A percentile compares a stretch with the other conserved stretches of the same genome.
These are phyloP conservation scores for Romanomermis culicivorax DNA, from an alignment of 2,888 invertebrate genomes.

Conservation along the genomic window DNA sequence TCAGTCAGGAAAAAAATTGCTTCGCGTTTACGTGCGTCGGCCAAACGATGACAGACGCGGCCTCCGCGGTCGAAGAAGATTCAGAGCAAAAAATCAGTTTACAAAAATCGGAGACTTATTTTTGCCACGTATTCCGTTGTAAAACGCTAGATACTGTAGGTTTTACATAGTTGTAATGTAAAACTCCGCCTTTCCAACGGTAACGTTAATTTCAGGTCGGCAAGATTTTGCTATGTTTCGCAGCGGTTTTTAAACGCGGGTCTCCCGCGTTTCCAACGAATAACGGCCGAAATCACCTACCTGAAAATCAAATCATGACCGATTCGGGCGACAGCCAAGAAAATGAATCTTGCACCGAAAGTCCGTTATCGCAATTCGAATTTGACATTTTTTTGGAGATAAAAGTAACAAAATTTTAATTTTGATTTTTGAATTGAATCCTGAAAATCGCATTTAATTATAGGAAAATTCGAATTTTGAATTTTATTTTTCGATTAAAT, in stretches of 20 bases:
- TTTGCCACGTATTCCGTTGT: conserved; percentile 91
- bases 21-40: conserved; percentile 94
- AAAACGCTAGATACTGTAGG: conserved; percentile 76
- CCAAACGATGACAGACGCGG: conserved; percentile 44
- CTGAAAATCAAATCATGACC: too few relatives aligned
- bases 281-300: too few relatives aligned
- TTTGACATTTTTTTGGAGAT: conserved; percentile 80
- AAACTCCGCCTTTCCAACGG: too few relatives aligned
- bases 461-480: too few relatives aligned
- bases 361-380: too few relatives aligned
- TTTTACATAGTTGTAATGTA: conserved; percentile 14
- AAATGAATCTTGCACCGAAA: too few relatives aligned
- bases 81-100: too few relatives aligned
- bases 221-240: conserved; percentile 49
- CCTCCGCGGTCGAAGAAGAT: too few relatives aligned
- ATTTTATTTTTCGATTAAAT: too few relatives aligned
- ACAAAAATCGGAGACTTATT: conserved; percentile 51
- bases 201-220: too few relatives aligned
- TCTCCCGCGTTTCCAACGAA: conserved; percentile 33
- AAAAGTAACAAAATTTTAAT: conserved; percentile 30
- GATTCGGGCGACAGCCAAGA: conserved; percentile 21
- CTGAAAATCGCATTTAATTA: too few relatives aligned
- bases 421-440: neutral
- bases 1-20: conserved; percentile 64
- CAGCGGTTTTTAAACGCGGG: conserved; percentile 73